Conservation (phyloP, 2,888 invertebrate genomes). For the Pterostichus niger region DNA sequence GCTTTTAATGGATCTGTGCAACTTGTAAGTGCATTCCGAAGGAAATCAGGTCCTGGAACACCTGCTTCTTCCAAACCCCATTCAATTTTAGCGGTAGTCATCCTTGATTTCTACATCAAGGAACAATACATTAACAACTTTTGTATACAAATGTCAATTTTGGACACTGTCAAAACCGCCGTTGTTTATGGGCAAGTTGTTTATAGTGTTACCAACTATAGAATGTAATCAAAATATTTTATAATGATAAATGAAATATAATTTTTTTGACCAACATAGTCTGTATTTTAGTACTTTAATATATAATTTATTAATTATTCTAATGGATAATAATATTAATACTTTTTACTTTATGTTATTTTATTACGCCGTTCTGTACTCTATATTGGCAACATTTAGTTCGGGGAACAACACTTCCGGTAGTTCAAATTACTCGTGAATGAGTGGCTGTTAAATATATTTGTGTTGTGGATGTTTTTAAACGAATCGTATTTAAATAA, state of each 20-base stretch:
- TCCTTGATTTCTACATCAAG: conserved; percentile 18
- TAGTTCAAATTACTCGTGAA: conserved; percentile 67
- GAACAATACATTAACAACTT: conserved; percentile 15
- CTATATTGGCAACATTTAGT: conserved; percentile 52
- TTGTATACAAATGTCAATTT: conserved; percentile 66
- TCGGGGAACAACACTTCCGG: conserved; percentile 58
- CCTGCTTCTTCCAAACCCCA: conserved; percentile 74
- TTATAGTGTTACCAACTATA: conserved; percentile 46
- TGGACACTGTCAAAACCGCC: conserved; percentile 49
- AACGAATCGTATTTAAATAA: conserved; percentile 59
- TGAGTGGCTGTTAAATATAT: conserved; percentile 67
- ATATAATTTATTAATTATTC: not conserved
- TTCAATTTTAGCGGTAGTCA: conserved; percentile 67
- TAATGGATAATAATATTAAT: not conserved
- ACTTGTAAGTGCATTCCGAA: conserved; percentile 92
- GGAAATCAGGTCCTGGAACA: conserved; percentile 76
- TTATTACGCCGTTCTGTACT: not conserved
- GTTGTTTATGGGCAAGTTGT: conserved; percentile 54
- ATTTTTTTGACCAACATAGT: too few species aligned
- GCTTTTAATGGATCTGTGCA: conserved; percentile 98
- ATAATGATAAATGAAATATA: too few species aligned
- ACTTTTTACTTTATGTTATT: not conserved
- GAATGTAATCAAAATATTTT: conserved; percentile 14
- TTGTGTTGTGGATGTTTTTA: conserved; percentile 65
- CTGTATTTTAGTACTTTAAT: too few species aligned